These are phyloP conservation scores for Melikaiella ostensackeni DNA, from an alignment of 2,888 invertebrate genomes.

Conservation along the genomic window DNA sequence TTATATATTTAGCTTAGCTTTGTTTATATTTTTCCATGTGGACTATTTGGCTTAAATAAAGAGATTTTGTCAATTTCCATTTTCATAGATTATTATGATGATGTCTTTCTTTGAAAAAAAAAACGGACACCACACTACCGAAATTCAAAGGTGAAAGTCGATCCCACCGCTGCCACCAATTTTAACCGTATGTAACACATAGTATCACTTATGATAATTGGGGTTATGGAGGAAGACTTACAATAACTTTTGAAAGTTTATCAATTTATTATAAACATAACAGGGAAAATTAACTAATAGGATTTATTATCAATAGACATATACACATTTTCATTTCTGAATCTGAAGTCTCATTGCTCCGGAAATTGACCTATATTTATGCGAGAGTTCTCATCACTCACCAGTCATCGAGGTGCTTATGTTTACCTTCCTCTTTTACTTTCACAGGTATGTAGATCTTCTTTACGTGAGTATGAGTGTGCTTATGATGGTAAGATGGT, in stretches of 20 bases:
- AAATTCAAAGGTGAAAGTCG: too few species aligned
- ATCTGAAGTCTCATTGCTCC: conserved; percentile 40
- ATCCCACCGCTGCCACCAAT: too few species aligned
- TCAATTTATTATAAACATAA: neutral
- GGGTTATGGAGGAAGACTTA: neutral
- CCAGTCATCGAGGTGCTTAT: conserved; percentile 23
- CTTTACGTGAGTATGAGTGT: conserved; percentile 69
- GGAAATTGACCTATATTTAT: conserved; percentile 9
- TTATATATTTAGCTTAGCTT: too few species aligned
- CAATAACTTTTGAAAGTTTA: neutral
- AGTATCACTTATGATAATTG: neutral
- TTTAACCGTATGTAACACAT: too few species aligned
- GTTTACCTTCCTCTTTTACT: conserved; percentile 52
- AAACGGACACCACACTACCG: too few species aligned
- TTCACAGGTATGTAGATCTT: conserved; percentile 70
- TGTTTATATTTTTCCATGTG: too few species aligned
- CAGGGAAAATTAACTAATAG: neutral
- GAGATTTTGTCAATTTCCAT: too few species aligned
- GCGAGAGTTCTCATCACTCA: conserved; percentile 32
- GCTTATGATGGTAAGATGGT: conserved; percentile 68
- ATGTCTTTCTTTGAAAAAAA: too few species aligned
- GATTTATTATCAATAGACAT: neutral
- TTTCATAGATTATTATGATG: too few species aligned
- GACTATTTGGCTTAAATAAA: too few species aligned
- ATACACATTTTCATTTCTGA: neutral